phyloP scores from a whole-genome alignment of 1,140 invertebrate genomes.

The Nebria ingens region DNA sequence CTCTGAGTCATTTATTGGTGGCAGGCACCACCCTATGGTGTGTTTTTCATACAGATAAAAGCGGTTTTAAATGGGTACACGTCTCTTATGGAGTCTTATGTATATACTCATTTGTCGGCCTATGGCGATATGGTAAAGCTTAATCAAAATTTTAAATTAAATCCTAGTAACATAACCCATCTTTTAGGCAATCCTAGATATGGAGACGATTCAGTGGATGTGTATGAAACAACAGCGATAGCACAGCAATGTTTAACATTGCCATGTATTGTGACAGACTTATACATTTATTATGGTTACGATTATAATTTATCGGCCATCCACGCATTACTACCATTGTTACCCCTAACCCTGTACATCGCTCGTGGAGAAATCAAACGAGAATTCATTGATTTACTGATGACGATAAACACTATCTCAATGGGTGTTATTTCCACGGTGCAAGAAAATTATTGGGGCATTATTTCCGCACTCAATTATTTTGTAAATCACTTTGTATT shows the following conservation, averaged over 20 bases:
- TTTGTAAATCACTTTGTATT: neutral
- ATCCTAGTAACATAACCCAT: neutral
- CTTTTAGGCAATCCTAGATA: neutral
- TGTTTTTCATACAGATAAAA: neutral
- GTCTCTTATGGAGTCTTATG: neutral
- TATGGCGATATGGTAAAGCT: neutral
- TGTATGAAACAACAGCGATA: neutral
- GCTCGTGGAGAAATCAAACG: neutral
- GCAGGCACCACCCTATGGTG: neutral
- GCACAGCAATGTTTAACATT: neutral
- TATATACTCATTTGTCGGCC: neutral
- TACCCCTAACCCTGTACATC: neutral
- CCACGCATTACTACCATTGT: neutral
- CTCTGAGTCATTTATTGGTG: neutral
- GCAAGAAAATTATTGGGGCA: conserved; percentile 4
- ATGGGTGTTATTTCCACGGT: neutral
- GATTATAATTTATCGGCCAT: neutral
- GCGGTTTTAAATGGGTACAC: neutral
- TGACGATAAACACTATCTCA: neutral
- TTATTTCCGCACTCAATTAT: neutral
- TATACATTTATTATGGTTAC: neutral
- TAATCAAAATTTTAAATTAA: neutral
- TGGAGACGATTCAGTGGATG: neutral
- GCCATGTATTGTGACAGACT: neutral
- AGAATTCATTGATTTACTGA: neutral